Evolutionary conservation across 1,140 invertebrate species (phyloP), one percentile per base, ranked within the genome.

Genomic region (Magallana gigas): DNA sequence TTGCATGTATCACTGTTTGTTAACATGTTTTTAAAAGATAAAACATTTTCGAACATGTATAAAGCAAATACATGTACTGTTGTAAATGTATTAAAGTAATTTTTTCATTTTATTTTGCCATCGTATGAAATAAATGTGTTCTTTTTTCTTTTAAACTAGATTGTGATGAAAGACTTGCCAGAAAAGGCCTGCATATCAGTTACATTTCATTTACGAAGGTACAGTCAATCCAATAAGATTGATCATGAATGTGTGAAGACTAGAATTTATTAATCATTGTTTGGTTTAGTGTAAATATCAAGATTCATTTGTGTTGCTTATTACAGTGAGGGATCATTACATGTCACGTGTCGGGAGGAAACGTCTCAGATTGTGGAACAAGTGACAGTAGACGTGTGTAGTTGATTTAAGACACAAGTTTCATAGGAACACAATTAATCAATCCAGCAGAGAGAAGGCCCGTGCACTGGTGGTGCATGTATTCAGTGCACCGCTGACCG

Each of bases 131-230:
- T 23, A 23, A 23, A 23, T 23, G 23, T 23, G 23, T 23, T 23
- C 23, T 23, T 23, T 23, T 23, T 23, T 23, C 23, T 23, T 1
- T 23, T 48, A 48, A 64, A 64, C 62, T 23, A 94, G 93, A 86
- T 94, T 85, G 91, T 94, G 6, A 92, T 94, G 92, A 90, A 84
- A 60, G 90, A 93, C 68, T 76, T 94, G n/a, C 91, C 91, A 80
- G 87, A 89, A 84, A 91, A 89, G 83, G 87, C 91, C 64, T 87
- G 84, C 57, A 88, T 94, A 16, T 91, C 91, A 57, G 87, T 91
- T 11, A 91, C 84, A 23, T 94, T 93, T 87, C 91, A 93, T 89
- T 81, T 94, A 64, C 91, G 90, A 88, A 93, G 92, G 93, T 94
- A 91, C n/a, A 64, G 7, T 8, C 18, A 18, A 16, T 64, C 12